Evolutionary conservation across 2,797 vertebrate genomes (phyloP).

Genomic region (Urocyon cinereoargenteus): DNA sequence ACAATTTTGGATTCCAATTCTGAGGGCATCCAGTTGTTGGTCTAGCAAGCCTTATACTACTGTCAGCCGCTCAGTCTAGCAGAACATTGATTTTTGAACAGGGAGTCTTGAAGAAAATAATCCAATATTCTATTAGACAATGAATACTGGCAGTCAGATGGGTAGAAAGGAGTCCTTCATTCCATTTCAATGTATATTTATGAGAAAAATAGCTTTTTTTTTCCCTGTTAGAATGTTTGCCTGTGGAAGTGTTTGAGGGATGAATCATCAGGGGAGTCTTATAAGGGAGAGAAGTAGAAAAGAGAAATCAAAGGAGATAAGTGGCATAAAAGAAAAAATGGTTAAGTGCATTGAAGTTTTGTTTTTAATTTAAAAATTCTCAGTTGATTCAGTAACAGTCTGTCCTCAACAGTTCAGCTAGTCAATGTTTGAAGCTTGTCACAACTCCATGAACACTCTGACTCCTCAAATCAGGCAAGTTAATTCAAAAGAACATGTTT

Average conservation of each 20-base stretch:
- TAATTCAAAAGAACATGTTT: background rate
- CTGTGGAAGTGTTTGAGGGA: background rate
- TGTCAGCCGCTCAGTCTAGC: conserved; percentile 76
- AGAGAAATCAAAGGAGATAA: conserved; percentile 5
- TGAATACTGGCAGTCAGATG: background rate
- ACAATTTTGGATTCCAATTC: conserved; percentile 72
- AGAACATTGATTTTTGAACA: conserved; percentile 85
- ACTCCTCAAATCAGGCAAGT: background rate
- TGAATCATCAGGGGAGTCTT: background rate
- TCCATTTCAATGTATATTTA: background rate
- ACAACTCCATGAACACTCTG: background rate
- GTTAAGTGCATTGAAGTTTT: background rate
- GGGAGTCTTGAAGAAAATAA: conserved; percentile 67
- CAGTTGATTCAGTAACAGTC: background rate
- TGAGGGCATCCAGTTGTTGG: conserved; percentile 16
- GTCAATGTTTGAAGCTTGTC: background rate
- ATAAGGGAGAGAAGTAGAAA: background rate
- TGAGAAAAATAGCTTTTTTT: background rate
- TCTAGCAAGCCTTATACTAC: background rate
- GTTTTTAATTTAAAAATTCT: conserved; percentile 30
- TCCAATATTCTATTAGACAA: conserved; percentile 81
- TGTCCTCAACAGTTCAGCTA: background rate
- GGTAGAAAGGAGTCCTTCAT: conserved; percentile 29
- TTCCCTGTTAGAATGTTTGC: background rate
- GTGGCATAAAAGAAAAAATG: background rate